Conservation (phyloP, 1,140 invertebrate genomes). For the Brachionus rubens region DNA sequence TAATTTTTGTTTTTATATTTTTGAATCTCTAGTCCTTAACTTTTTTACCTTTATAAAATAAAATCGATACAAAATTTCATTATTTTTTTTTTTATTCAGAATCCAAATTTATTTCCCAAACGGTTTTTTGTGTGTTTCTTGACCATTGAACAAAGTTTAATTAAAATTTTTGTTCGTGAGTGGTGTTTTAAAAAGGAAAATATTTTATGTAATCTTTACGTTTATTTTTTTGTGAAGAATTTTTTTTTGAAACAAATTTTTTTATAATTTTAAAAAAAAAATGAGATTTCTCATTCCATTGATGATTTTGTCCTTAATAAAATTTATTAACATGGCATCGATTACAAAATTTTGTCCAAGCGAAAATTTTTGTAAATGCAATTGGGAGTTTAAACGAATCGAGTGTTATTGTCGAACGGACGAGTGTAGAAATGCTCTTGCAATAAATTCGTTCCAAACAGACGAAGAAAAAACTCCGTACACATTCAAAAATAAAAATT, state of each 20-base stretch:
- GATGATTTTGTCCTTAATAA: neutral
- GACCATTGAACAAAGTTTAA: conserved; percentile 25
- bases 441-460: neutral
- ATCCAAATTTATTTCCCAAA: neutral
- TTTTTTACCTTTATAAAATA: no score
- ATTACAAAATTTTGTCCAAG: neutral
- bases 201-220: neutral
- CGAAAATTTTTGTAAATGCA: conserved; percentile 31
- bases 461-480: neutral
- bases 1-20: conserved; percentile 6
- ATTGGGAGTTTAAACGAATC: conserved; percentile 21
- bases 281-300: no score
- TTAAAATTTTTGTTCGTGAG: no score
- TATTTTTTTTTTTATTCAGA: conserved; percentile 26
- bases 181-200: neutral
- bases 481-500: neutral
- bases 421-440: conserved; percentile 1
- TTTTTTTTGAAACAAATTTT: no score
- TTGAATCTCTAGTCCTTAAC: no score
- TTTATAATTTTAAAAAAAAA: no score
- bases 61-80: no score
- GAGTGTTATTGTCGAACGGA: conserved; percentile 3
- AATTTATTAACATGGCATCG: neutral
- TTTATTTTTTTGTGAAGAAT: neutral
- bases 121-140: neutral